phyloP scores from a whole-genome alignment of 2,888 invertebrate species.

The Lymantria dispar region DNA sequence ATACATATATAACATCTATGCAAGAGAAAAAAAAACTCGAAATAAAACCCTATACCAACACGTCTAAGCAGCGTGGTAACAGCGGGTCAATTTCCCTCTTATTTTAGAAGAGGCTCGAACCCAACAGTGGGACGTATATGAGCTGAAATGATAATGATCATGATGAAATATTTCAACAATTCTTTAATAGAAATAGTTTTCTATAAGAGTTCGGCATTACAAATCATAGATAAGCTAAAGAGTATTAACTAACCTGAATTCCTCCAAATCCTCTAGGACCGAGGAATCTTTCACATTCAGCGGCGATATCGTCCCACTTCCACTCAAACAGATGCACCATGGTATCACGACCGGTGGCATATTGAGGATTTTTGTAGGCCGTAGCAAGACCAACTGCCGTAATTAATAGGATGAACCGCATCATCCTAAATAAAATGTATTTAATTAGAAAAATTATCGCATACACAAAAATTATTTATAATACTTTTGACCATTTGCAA shows the following conservation, averaged over 20 bases:
- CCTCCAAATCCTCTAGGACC: constrained; percentile 88
- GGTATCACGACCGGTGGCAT: constrained; percentile 79
- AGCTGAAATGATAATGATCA: too few species aligned
- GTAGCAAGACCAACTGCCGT: constrained; percentile 44
- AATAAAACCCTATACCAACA: too few species aligned
- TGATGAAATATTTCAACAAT: too few species aligned
- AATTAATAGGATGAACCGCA: constrained; percentile 56
- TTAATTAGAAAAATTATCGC: too few species aligned
- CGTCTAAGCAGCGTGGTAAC: too few species aligned
- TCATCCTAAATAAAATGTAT: constrained; percentile 46
- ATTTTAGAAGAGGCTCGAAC: too few species aligned
- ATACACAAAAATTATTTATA: too few species aligned
- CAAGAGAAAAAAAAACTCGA: too few species aligned
- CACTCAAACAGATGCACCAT: constrained; percentile 92
- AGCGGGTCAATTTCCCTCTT: too few species aligned
- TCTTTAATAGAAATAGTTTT: too few species aligned
- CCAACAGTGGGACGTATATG: too few species aligned
- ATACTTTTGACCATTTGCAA: not conserved
- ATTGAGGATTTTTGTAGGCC: constrained; percentile 82
- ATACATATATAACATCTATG: too few species aligned
- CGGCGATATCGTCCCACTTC: constrained; percentile 91
- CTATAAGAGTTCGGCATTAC: not conserved
- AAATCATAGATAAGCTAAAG: not conserved
- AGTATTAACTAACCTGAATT: constrained; percentile 81
- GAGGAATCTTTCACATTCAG: constrained; percentile 91